Evolutionary conservation across 2,797 vertebrate species (phyloP), one percentile per base, ranked within the genome.

Genomic region (Borostomias antarcticus): DNA sequence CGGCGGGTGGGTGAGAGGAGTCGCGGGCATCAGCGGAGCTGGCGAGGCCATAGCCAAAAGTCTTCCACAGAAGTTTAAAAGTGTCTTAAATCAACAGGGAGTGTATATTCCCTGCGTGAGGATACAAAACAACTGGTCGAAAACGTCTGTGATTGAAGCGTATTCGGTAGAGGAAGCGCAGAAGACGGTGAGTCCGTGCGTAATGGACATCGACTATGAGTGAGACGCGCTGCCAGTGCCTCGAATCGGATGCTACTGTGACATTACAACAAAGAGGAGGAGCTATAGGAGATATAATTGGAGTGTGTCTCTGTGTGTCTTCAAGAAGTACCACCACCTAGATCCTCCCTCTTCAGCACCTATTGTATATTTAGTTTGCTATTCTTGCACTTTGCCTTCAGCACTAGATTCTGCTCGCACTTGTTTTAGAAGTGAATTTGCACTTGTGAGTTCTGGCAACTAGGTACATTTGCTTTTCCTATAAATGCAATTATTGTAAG

Each of bases 31-130:
- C 81, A 98, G 86, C 86, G 95, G 89, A 69, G 94, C 93, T 87
- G 95, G 91, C 77, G 93, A 92, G 75, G 96, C 95, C 96, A 97
- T 98, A 84, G 92, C 93, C 92, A 93, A 17, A 60, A 51, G 17
- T 30, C 37, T 57, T 7, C 7, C 23, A 25, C 13, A 28, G n/a
- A 77, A 74, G 66, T 66, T 43, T 73, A 4, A 40, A 58, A 66
- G 69, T 61, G 25, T 56, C 58, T 28, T 48, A 56, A 51, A 48
- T 59, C 50, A 61, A 72, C 26, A 23, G 9, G 21, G 48, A 51
- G 23, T 21, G 2, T n/a, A 51, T 30, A 51, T 21, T 40, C 26
- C 15, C 25, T 11, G 30, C 32, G 57, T 13, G n/a, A 2, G 40
- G 62, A 63, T 52, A 50, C 10, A 26, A 69, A 54, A 40, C n/a